Evolutionary conservation across 2,888 invertebrate species (phyloP).

Genomic region (Machimus rusticus): DNA sequence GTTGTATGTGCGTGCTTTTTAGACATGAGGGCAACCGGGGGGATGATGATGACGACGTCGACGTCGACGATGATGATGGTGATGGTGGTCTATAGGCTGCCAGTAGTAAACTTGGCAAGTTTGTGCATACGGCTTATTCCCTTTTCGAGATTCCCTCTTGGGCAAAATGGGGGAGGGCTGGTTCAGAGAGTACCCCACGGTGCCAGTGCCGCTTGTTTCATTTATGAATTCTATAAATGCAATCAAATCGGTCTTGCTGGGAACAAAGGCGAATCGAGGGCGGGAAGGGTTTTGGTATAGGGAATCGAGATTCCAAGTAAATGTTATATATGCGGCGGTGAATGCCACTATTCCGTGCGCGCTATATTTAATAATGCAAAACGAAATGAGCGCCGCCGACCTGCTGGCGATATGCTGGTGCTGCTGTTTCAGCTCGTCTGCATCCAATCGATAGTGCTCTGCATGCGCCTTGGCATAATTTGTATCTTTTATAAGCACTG

Average conservation of each 20-base stretch:
- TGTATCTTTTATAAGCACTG: neutral
- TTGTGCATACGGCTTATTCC: slow-evolving; percentile 21
- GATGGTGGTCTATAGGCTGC: neutral
- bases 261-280: neutral
- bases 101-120: slow-evolving; percentile 25
- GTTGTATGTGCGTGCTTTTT: neutral
- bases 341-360: neutral
- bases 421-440: neutral
- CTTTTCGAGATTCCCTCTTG: neutral
- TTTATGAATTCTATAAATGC: slow-evolving; percentile 46
- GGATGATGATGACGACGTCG: neutral
- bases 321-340: neutral
- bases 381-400: neutral
- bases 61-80: no score
- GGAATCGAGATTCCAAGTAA: neutral
- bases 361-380: neutral
- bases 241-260: slow-evolving; percentile 33
- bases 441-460: slow-evolving; percentile 7
- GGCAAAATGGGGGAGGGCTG: neutral
- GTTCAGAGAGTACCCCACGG: neutral
- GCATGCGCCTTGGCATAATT: slow-evolving; percentile 8
- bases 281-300: neutral
- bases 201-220: slow-evolving; percentile 20
- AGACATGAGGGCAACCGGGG: neutral
- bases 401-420: neutral